These are phyloP conservation scores for Astyanax mexicanus DNA, from an alignment of 2,797 vertebrate genomes.

Conservation along the genomic window DNA sequence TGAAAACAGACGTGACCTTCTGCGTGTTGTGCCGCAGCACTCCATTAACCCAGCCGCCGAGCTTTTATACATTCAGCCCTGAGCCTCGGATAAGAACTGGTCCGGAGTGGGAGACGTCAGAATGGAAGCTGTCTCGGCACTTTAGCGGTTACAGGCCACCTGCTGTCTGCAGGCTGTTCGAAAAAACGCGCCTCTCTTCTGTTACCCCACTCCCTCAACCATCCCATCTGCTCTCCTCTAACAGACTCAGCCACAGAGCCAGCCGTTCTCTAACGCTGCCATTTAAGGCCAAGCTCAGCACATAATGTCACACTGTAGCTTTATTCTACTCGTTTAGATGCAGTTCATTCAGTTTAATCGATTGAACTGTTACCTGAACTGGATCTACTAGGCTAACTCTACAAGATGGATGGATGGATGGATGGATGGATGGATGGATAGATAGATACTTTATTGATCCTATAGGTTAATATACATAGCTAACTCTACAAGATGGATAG, in stretches of 20 bases:
- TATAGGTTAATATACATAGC: no score
- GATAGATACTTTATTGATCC: no score
- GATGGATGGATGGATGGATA: no score
- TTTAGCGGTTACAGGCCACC: conserved; percentile 52
- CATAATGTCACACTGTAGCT: conserved; percentile 21
- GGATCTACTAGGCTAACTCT: no score
- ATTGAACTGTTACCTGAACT: no score
- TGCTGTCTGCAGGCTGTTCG: conserved; percentile 61
- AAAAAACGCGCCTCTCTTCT: conserved; percentile 46
- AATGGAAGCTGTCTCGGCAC: conserved; percentile 39
- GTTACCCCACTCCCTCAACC: conserved; percentile 52
- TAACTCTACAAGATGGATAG: no score
- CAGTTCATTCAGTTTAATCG: no score
- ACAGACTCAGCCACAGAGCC: conserved; percentile 41
- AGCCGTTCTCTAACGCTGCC: conserved; percentile 2
- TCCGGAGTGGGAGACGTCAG: conserved; percentile 40
- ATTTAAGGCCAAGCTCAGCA: conserved; percentile 8
- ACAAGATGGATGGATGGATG: no score
- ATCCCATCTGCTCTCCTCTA: conserved; percentile 58
- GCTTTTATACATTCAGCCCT: neutral
- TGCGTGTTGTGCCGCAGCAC: neutral
- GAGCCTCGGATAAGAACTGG: conserved; percentile 2
- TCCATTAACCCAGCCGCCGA: neutral
- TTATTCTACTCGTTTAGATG: no score
- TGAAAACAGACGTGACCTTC: conserved; percentile 1